phyloP scores from a whole-genome alignment of 2,888 invertebrate species.

The Rhagium mordax region DNA sequence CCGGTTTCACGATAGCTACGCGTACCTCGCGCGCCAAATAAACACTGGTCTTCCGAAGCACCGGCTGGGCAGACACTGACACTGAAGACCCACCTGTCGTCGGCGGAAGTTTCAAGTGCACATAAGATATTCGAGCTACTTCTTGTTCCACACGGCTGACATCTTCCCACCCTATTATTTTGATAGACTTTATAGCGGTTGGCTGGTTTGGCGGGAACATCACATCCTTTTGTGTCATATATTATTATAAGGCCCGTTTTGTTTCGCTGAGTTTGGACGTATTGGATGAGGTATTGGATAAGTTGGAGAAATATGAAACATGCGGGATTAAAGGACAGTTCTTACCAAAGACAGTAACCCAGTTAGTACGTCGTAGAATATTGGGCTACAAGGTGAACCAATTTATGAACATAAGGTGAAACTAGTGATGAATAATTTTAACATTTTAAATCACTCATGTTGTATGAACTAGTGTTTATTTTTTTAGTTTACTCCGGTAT shows the following conservation, averaged over 20 bases:
- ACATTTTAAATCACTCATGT: too few species aligned
- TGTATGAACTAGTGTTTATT: too few species aligned
- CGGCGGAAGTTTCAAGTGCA: slow-evolving; percentile 51
- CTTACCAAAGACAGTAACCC: too few species aligned
- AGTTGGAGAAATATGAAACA: not conserved
- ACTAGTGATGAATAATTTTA: too few species aligned
- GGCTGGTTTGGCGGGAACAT: slow-evolving; percentile 44
- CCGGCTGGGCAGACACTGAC: slow-evolving; percentile 26
- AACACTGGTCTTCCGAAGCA: slow-evolving; percentile 31
- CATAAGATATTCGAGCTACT: slow-evolving; percentile 53
- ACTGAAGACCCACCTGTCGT: slow-evolving; percentile 50
- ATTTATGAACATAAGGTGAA: too few species aligned
- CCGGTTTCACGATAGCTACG: slow-evolving; percentile 28
- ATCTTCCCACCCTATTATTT: slow-evolving; percentile 53
- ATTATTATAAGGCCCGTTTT: slow-evolving; percentile 25
- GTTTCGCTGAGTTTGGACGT: slow-evolving; percentile 14
- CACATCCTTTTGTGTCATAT: slow-evolving; percentile 39
- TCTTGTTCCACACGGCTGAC: slow-evolving; percentile 51
- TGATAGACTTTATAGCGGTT: slow-evolving; percentile 42
- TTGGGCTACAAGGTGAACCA: too few species aligned
- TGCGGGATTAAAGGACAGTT: not conserved
- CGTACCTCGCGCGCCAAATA: slow-evolving; percentile 13
- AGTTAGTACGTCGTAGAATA: too few species aligned
- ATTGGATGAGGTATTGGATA: not conserved
- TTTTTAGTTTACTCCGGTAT: too few species aligned